Evolutionary conservation across 2,113 vertebrate species (phyloP).

Genomic region (Donacobius atricapilla): DNA sequence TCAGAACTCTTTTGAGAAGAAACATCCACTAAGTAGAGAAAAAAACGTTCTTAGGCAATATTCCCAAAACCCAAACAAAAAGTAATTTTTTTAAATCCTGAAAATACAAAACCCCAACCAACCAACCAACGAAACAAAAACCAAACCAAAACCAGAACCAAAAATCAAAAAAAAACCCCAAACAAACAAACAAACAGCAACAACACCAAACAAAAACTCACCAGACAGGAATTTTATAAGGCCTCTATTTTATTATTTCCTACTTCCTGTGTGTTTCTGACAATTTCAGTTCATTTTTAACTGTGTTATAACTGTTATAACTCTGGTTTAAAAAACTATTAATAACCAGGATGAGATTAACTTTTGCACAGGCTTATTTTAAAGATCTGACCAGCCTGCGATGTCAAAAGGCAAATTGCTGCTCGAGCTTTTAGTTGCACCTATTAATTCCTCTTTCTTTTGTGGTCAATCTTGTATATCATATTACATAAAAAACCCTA

Average conservation of each 20-base stretch:
- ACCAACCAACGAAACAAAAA: rapidly evolving
- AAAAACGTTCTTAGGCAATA: background rate
- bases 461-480: background rate
- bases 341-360: background rate
- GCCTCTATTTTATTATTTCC: background rate
- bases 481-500: background rate
- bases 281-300: too few relatives aligned
- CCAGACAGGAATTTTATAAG: background rate
- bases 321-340: background rate
- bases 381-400: background rate
- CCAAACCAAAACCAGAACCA: background rate
- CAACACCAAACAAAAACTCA: background rate
- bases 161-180: background rate
- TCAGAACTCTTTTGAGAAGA: background rate
- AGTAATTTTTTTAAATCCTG: background rate
- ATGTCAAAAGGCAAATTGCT: background rate
- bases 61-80: background rate
- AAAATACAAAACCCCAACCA: background rate
- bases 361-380: background rate
- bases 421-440: background rate
- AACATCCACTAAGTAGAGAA: background rate
- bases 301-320: background rate
- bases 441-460: background rate
- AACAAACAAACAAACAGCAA: background rate
- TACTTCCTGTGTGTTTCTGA: background rate